Percentiles rank a stretch among this genome's conserved stretches.
Conservation (phyloP, 92 coral and sea anemone genomes). For the Parazoanthus darwini region DNA sequence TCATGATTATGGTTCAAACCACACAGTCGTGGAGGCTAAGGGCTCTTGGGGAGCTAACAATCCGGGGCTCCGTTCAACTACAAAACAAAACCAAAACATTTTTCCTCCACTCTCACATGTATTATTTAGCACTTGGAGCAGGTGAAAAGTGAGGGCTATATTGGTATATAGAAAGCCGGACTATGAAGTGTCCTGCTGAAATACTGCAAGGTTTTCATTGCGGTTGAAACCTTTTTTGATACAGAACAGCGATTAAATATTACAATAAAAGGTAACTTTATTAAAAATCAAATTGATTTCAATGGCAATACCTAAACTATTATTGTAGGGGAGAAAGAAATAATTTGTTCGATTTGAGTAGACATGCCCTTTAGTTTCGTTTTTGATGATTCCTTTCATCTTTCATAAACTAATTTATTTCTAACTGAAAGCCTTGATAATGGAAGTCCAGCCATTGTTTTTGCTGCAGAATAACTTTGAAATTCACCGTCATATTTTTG, state of each 20-base stretch:
- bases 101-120: neutral
- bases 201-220: neutral
- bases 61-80: neutral
- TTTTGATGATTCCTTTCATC: neutral
- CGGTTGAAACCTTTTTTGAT: neutral
- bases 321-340: neutral
- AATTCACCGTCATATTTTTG: neutral
- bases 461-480: neutral
- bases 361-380: neutral
- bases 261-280: no score
- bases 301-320: neutral
- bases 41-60: neutral
- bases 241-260: neutral
- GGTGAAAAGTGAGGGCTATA: neutral
- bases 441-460: neutral
- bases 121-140: neutral
- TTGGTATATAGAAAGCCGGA: neutral
- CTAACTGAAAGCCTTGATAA: neutral
- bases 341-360: neutral
- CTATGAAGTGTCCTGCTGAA: neutral
- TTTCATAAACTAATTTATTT: slow-evolving; percentile 18
- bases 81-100: neutral
- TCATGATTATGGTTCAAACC: no score
- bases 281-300: neutral
- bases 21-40: neutral